phyloP scores from a whole-genome alignment of 2,888 invertebrate genomes.

The Helicoverpa assulta region DNA sequence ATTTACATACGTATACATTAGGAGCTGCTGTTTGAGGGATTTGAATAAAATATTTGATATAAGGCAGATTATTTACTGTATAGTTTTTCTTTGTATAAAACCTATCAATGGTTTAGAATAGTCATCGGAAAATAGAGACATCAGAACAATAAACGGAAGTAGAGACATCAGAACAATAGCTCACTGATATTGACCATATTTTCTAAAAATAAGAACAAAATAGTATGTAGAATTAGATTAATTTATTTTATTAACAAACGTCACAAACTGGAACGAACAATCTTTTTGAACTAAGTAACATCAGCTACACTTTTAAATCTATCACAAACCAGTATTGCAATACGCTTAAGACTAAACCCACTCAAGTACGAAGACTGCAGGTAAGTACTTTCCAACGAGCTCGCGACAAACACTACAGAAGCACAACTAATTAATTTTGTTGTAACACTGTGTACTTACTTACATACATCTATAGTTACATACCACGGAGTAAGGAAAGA shows the following conservation, averaged over 20 bases:
- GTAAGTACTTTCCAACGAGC: background rate
- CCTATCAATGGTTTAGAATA: too few relatives aligned
- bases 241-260: too few relatives aligned
- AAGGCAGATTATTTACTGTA: background rate
- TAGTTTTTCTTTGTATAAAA: too few relatives aligned
- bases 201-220: too few relatives aligned
- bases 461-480: constrained; percentile 47
- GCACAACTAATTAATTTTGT: constrained; percentile 45
- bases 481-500: constrained; percentile 22
- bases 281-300: background rate
- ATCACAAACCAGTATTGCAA: background rate
- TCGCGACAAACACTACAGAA: constrained; percentile 2
- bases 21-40: background rate
- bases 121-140: too few relatives aligned
- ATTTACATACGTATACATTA: constrained; percentile 21
- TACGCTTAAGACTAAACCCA: background rate
- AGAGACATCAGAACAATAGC: too few relatives aligned
- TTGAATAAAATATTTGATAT: background rate
- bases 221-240: too few relatives aligned
- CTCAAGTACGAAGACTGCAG: background rate
- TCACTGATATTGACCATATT: too few relatives aligned
- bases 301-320: background rate
- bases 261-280: too few relatives aligned
- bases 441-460: constrained; percentile 11
- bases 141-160: too few relatives aligned